Evolutionary conservation across 2,113 vertebrate species (phyloP), one percentile per base, ranked within the genome.

Genomic region (Picathartes gymnocephalus): DNA sequence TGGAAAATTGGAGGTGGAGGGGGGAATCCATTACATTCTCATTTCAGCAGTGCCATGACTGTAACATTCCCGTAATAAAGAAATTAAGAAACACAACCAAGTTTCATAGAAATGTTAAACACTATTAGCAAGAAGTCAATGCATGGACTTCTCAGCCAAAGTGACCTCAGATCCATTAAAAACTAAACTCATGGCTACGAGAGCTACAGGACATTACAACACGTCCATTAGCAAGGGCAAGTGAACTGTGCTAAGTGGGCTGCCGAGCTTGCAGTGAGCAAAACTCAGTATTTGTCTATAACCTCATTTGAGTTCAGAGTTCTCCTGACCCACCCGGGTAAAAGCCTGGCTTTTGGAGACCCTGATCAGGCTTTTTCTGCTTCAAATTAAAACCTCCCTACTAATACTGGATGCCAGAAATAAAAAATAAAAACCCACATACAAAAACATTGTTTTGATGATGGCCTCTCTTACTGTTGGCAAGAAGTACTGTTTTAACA

Each of bases 151-250:
- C 48, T 53, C 60, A 81, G 83, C 35, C 54, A 68, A 57, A 71
- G 50, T 40, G 92, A 88, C 85, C 77, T 92, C 92, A 84, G 80
- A 88, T 71, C 61, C 58, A 86, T 82, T 84, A 82, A 83, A 89
- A 86, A 70, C 61, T 25, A 80, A 90, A 81, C 62, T 81, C 39
- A 22, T 61, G 60, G 47, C 70, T 77, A 47, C 58, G 62, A 77
- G 76, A 91, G 57, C 33, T 69, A 48, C 7, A 86, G 65, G 68
- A 60, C 73, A 78, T 94, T 66, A 79, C 74, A 50, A 39, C 84
- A 83, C 1, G 15, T 18, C 69, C 68, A 78, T 92, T 89, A 97
- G 68, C 54, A 88, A 86, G 91, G 92, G 88, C 64, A 86, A 93
- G 39, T 44, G 86, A 94, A 61, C 69, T 62, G 45, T 60, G 73